Base-by-base conservation (phyloP, 64 coral and sea anemone genomes). In the Hydrozoanthus tunicans region DNA sequence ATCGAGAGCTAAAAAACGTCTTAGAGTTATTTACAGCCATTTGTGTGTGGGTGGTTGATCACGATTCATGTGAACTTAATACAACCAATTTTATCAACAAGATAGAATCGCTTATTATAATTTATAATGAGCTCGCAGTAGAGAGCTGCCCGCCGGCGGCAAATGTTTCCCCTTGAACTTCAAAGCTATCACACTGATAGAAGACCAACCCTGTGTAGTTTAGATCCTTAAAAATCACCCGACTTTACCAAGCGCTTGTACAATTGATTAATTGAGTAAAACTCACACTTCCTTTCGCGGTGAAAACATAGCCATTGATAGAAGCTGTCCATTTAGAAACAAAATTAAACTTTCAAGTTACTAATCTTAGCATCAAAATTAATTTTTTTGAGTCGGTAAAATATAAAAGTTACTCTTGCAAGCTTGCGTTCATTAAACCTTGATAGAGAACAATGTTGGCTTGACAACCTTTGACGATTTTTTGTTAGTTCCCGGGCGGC, bases 191-290 rank as follows among this genome's bases (percentile, higher is more conserved):
- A 25, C 79, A 58, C 53, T 15, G 14, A 59, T 73, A 88, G 43
- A 12, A 55, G 6, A 88, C 25, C 56, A 15, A 58, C 69, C 56
- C 32, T 43, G 32, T 43, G 32, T 43, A 43, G 32, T 43, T 43
- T 2, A 43, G 32, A 43, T 43, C 32, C 32, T 43, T 43, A 43
- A 43, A 43, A 43, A 43, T 43, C 2, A 43, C 32, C 9, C 71
- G 58, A 20, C 73, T 55, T 20, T 11, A 72, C 83, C 25, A 70
- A 74, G 12, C 70, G 9, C 13, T 59, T 59, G 23, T 26, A 88
- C 80, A 85, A 70, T 85, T 88, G 74, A 59, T 88, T 88, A 73
- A 75, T 73, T 88, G 25, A 73, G 13, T 59, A 20, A 88, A 60
- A 73, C 26, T 74, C 70, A 73, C 84, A 74, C 67, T 74, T 88